Evolutionary conservation across 2,888 invertebrate genomes (phyloP).

Genomic region (Ariolimax columbianus): DNA sequence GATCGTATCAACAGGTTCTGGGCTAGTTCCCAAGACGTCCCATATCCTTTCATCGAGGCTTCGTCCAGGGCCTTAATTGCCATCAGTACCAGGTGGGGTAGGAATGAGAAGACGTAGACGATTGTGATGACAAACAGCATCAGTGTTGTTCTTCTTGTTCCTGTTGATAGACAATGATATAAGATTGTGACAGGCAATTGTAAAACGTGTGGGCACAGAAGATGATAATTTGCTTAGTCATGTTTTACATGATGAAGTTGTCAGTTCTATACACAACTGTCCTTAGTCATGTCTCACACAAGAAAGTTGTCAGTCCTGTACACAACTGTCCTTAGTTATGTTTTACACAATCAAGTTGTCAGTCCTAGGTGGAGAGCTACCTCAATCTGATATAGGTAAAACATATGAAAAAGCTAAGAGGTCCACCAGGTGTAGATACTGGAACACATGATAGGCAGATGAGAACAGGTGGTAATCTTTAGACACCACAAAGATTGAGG

Average conservation of each 20-base stretch:
- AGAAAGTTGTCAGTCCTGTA: background rate
- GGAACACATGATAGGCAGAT: too few relatives aligned
- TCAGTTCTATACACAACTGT: background rate
- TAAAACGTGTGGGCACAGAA: background rate
- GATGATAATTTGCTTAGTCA: background rate
- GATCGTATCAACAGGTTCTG: constrained; percentile 67
- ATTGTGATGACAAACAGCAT: constrained; percentile 66
- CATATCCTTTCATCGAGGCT: constrained; percentile 57
- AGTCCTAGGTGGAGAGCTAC: too few relatives aligned
- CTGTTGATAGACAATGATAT: constrained; percentile 18
- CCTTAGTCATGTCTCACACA: background rate
- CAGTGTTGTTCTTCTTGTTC: constrained; percentile 62
- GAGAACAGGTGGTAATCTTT: too few relatives aligned
- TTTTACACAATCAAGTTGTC: background rate
- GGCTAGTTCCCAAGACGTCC: constrained; percentile 54
- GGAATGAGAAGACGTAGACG: constrained; percentile 65
- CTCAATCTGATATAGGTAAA: too few relatives aligned
- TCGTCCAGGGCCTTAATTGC: constrained; percentile 57
- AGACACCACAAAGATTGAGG: too few relatives aligned
- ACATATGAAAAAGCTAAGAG: too few relatives aligned
- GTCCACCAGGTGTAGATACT: too few relatives aligned
- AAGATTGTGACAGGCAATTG: background rate
- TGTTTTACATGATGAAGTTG: background rate
- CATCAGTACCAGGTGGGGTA: constrained; percentile 66
- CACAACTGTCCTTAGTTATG: background rate